Percentiles rank a stretch among this genome's conserved stretches.
Evolutionary conservation across 2,113 vertebrate species (phyloP).

Genomic region (Acanthisitta chloris): DNA sequence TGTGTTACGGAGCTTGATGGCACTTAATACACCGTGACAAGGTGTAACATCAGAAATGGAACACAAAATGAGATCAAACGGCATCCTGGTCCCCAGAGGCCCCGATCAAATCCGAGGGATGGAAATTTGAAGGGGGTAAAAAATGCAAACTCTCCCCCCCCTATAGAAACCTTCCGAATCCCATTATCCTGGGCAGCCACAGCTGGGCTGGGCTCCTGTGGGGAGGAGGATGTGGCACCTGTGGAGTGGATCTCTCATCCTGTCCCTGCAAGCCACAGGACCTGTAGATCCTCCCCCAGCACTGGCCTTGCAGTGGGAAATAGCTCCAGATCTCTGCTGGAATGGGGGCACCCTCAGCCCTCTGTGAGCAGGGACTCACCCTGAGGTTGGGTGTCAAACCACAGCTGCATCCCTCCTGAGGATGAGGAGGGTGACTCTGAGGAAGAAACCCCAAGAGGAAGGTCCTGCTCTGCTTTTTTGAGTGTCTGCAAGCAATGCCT

Average conservation of each 20-base stretch:
- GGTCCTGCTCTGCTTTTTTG: not conserved
- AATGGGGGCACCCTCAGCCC: not conserved
- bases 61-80: constrained; percentile 63
- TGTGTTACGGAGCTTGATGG: constrained; percentile 28
- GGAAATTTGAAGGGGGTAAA: not conserved
- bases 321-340: not conserved
- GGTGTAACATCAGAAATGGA: constrained; percentile 62
- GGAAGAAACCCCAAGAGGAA: not conserved
- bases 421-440: not conserved
- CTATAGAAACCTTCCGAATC: not conserved
- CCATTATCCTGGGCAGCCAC: not conserved
- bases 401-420: fast-evolving
- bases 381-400: not conserved
- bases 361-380: not conserved
- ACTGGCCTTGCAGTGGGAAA: not conserved
- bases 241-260: not conserved
- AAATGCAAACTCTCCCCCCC: not conserved
- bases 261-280: fast-evolving
- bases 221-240: not conserved
- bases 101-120: constrained; percentile 28
- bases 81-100: constrained; percentile 31
- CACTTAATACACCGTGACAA: constrained; percentile 59
- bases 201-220: fast-evolving
- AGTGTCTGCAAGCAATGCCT: not conserved
- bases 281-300: not conserved